Percentiles rank a stretch among this genome's conserved stretches.
Evolutionary conservation across 1,140 invertebrate species (phyloP).

Genomic region (Hetaerina americana): DNA sequence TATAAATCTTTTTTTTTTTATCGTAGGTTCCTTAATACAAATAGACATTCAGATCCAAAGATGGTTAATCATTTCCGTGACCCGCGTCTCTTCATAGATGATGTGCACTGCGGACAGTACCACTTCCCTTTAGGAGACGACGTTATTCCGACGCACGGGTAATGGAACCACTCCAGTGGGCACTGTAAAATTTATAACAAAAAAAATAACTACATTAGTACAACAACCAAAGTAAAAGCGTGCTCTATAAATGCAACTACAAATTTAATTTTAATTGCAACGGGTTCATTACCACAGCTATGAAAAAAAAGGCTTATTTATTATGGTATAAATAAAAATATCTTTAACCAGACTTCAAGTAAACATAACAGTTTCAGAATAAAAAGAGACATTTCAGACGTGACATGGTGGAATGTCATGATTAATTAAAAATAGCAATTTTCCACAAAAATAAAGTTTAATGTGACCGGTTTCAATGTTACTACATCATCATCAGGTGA

Average conservation of each 20-base stretch:
- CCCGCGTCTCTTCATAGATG: slow-evolving; percentile 74
- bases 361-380: neutral
- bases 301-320: no score
- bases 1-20: no score
- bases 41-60: no score
- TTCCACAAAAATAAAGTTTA: no score
- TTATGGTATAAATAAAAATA: slow-evolving; percentile 1
- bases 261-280: no score
- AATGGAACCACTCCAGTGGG: slow-evolving; percentile 98
- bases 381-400: no score
- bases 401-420: no score
- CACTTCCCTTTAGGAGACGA: slow-evolving; percentile 95
- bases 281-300: no score
- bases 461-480: no score
- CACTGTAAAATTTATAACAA: slow-evolving; percentile 48
- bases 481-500: no score
- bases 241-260: neutral
- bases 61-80: slow-evolving; percentile 38
- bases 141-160: slow-evolving; percentile 89
- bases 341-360: neutral
- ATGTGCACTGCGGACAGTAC: slow-evolving; percentile 92
- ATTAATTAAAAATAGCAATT: no score
- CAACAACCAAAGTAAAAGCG: neutral
- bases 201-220: neutral
- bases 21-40: no score